Conservation (phyloP, 2,888 invertebrate genomes). For the Embidobia sp. region DNA sequence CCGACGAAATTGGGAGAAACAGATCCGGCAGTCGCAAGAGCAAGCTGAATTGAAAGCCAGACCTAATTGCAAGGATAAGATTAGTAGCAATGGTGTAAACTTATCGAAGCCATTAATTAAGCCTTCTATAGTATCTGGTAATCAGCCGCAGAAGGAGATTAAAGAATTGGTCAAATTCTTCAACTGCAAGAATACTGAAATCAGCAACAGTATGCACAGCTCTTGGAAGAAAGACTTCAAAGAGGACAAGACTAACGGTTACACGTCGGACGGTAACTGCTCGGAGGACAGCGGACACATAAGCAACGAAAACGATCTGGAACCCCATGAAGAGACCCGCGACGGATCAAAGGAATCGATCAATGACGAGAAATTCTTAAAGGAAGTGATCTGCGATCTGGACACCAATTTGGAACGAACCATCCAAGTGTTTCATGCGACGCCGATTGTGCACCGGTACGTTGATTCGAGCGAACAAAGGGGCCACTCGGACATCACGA, state of each 20-base stretch:
- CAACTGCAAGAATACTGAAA: conserved; percentile 77
- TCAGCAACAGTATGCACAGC: conserved; percentile 55
- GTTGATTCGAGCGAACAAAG: conserved; percentile 57
- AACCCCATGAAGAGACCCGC: conserved; percentile 73
- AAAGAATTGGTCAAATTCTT: conserved; percentile 79
- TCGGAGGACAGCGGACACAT: conserved; percentile 92
- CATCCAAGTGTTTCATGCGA: conserved; percentile 72
- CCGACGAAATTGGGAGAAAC: conserved; percentile 77
- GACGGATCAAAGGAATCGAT: conserved; percentile 68
- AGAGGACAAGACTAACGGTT: conserved; percentile 75
- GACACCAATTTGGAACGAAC: conserved; percentile 71
- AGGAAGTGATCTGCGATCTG: conserved; percentile 73
- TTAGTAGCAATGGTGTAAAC: too few relatives aligned
- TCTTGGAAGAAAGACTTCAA: conserved; percentile 68
- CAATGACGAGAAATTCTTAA: conserved; percentile 69
- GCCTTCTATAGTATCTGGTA: too few relatives aligned
- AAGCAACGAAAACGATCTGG: conserved; percentile 86
- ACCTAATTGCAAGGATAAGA: too few relatives aligned
- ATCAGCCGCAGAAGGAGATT: conserved; percentile 74
- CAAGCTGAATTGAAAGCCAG: too few relatives aligned
- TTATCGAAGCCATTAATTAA: too few relatives aligned
- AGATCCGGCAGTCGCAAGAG: conserved; percentile 68
- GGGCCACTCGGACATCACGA: conserved; percentile 38
- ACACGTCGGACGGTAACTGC: conserved; percentile 85
- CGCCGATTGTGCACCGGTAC: conserved; percentile 69